Evolutionary conservation across 2,113 vertebrate genomes (phyloP).

Genomic region (Sinocyclocheilus rhinocerous): DNA sequence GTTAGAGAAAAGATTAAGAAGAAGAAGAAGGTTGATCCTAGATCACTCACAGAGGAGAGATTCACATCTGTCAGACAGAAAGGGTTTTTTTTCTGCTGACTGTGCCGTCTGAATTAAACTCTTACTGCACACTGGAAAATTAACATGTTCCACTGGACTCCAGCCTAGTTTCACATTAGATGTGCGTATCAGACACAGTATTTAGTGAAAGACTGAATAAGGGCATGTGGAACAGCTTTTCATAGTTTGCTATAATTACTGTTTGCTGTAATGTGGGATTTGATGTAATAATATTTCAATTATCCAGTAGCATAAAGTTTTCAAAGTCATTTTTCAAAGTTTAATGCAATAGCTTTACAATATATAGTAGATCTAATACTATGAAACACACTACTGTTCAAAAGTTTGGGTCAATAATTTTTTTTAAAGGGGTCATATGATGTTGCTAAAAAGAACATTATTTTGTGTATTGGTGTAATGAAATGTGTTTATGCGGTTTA

Average conservation of each 20-base stretch:
- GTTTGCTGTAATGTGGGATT: constrained; percentile 4
- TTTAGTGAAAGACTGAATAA: constrained; percentile 20
- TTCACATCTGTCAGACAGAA: constrained; percentile 47
- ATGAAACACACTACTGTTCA: background rate
- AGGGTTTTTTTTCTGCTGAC: constrained; percentile 36
- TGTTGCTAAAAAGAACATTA: too few relatives aligned
- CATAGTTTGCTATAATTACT: constrained; percentile 3
- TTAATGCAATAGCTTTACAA: background rate
- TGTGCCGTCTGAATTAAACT: constrained; percentile 30
- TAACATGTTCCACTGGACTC: constrained; percentile 47
- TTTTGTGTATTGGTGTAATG: background rate
- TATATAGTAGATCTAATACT: background rate
- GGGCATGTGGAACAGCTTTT: constrained; percentile 24
- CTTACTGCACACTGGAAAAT: constrained; percentile 54
- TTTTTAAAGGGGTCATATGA: background rate
- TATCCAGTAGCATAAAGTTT: constrained; percentile 1
- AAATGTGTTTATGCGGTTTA: too few relatives aligned
- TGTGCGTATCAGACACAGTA: constrained; percentile 4
- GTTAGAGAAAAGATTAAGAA: constrained; percentile 31
- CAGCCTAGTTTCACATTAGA: constrained; percentile 34
- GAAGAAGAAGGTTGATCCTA: constrained; percentile 12
- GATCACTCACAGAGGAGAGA: constrained; percentile 38
- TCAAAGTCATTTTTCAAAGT: constrained; percentile 17
- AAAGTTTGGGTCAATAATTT: background rate
- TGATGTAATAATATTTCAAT: constrained; percentile 7